Percentiles rank a stretch among this genome's conserved stretches.
These are phyloP conservation scores for Habroteleia sp. DNA, from an alignment of 2,888 invertebrate genomes.

Conservation along the genomic window DNA sequence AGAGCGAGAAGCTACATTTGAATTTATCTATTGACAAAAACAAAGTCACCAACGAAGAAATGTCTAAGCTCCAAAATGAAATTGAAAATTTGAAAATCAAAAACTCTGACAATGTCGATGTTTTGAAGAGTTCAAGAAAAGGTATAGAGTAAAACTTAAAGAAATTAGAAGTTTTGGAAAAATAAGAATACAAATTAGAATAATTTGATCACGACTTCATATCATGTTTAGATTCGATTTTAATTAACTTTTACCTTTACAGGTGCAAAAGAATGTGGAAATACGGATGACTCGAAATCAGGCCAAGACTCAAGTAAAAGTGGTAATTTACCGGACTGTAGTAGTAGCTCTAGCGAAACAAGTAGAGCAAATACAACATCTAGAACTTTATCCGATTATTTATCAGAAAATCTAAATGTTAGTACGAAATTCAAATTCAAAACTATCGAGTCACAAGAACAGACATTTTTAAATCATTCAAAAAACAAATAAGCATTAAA, in stretches of 20 bases:
- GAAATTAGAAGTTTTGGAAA: too few species aligned
- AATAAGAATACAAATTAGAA: too few species aligned
- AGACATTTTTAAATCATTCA: too few species aligned
- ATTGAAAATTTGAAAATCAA: conserved; percentile 70
- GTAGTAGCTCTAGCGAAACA: conserved; percentile 35
- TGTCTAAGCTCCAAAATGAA: conserved; percentile 69
- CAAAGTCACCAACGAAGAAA: conserved; percentile 69
- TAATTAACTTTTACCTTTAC: too few species aligned
- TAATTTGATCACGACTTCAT: too few species aligned
- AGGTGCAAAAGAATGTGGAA: conserved; percentile 59
- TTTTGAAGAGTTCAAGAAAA: too few species aligned
- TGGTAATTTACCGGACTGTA: conserved; percentile 18
- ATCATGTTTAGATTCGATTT: too few species aligned
- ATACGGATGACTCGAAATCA: conserved; percentile 42
- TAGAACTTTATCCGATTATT: conserved; percentile 83
- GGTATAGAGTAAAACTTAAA: too few species aligned
- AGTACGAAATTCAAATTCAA: too few species aligned
- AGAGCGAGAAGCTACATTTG: conserved; percentile 71
- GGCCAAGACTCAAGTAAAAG: conserved; percentile 12
- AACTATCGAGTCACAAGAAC: too few species aligned
- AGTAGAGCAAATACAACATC: conserved; percentile 75
- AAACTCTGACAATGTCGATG: conserved; percentile 51
- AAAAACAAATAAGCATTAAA: too few species aligned
- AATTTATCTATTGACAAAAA: conserved; percentile 64
- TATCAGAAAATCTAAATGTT: conserved; percentile 84